Base-by-base conservation (phyloP, 2,888 invertebrate species). In the Thysanoteuthis rhombus region DNA sequence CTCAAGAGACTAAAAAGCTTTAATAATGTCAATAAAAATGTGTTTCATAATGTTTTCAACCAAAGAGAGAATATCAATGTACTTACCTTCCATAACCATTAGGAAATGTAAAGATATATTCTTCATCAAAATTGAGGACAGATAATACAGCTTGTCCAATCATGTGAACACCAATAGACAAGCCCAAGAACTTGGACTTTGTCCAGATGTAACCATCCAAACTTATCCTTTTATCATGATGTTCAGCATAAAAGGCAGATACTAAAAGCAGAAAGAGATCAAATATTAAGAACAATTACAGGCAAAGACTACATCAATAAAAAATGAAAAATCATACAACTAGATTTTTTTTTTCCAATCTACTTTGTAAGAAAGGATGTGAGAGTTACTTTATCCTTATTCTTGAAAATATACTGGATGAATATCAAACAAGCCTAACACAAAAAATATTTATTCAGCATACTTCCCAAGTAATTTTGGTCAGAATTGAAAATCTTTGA, bases 191-290 rank as follows among this genome's bases (percentile, higher is more conserved):
- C 97, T 99, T 99, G 96, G 99, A 99, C 97, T 99, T 99, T 16
- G 99, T 99, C 98, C 99, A 99, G 93, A 99, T 99, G 97, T 99
- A 99, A 19, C 99, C 99, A 96, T 99, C 98, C 97, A 99, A 98
- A 94, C 98, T 98, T 94, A 99, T 99, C 95, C 98, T 98, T 96
- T 99, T 99, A 96, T 98, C 98, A 95, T 98, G 98, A 97, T 99
- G 99, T 97, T 99, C 99, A 39, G 99, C 99, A 97, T 99, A 99
- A 97, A 99, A 99, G 45, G 99, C 99, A 94, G 99, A 99, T 96
- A 99, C 98, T 98, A 97, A 94, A 97, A 42, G 39, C 22, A 91
- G 91, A 39, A 38, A 90, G 6, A 22, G 25, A 91, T 91, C 45
- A 42, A 40, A 91, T 12, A 90, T 42, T 45, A 89, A 45, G 32